Base-by-base conservation (phyloP, 2,888 invertebrate genomes). In the Apodemia hepburni region DNA sequence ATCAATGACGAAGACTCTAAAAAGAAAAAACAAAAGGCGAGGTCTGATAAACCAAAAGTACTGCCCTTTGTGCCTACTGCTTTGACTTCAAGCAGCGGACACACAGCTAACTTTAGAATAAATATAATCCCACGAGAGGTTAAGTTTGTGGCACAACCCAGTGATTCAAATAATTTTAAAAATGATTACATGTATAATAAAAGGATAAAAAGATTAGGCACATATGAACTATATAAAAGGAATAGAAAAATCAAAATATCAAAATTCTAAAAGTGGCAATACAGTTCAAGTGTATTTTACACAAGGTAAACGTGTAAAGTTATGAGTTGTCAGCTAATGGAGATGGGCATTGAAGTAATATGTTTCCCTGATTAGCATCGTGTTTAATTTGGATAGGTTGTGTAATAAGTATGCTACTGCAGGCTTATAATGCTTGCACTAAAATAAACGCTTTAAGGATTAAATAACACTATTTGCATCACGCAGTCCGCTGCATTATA, bases 91-190 rank as follows among this genome's bases (percentile, higher is more conserved):
- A 79, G 71, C 54, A 77, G 72, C 61, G 92, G 92, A 2, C 90
- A 81, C 65, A 92, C 92, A 29, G 85, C 88, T 60, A 80, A 79
- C 60, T 92, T 92, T 68, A 81, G 77, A 78, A 81, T 92, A 2
- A 85, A 84, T 63, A 70, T 86, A 2, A 68, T 87, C 63, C 80
- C 87, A 8, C 73, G 77, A 63, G 77, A 84, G 68, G 76, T 80
- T 2, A 73, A 84, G 65, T 86, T 88, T 73, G 77, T 84, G 17
- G 88, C 85, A 5, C 82, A 84, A 71, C 70, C 79, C 0, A 78
- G 66, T 63, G 74, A 76, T 63, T 60, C 76, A 3, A 45, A 67
- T 33, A 87, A 85, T 72, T 91, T 85, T 67, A 90, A 80, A 74
- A 79, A 80, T 61, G 76, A 83, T 38, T 81, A 78, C 66, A 73